Base-by-base conservation (phyloP, 92 coral and sea anemone species). In the Bergia sp. region DNA sequence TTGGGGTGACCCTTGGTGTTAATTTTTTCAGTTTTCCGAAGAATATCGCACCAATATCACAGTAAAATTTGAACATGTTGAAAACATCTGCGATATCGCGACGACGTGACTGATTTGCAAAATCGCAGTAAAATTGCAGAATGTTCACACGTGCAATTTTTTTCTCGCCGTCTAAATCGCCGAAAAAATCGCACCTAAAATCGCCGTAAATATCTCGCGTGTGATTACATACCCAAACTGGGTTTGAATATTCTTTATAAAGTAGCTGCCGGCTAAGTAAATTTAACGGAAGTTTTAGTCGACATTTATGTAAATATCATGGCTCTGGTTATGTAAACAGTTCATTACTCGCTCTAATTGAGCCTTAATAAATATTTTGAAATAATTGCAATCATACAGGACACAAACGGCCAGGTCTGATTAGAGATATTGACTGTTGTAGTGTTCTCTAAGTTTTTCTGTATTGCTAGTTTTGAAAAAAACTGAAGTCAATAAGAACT, bases 11-110 rank as follows among this genome's bases (percentile, higher is more conserved):
- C 80, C 53, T 76, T 41, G 53, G 50, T 75, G 50, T 75, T 37
- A 39, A 75, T 75, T 75, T 75, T 39, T 75, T 43, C 50, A 75
- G n/a, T 38, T 10, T 75, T 75, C 37, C 41, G 79, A 75, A 75
- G 13, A 75, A 75, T 36, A 73, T 73, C 3, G 77, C 77, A 36
- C 42, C 43, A 73, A 73, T 73, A 73, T 73, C 77, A 13, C 50
- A 64, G 47, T 44, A 5, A 44, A 44, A 44, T 44, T 44, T 44
- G 47, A 44, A 64, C 71, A 64, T 64, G 71, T 64, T 64, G 13
- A 64, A 64, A 64, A 64, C 71, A 15, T 64, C 71, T 2, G 7
- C 71, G 71, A 5, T 64, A 64, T 64, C 16, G 71, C 71, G 16
- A 2, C 71, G 1, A 64, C 16, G 71, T 64, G 18, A 2, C n/a